These are phyloP conservation scores for Setophaga petechia DNA, from an alignment of 2,113 vertebrate genomes.

Conservation along the genomic window DNA sequence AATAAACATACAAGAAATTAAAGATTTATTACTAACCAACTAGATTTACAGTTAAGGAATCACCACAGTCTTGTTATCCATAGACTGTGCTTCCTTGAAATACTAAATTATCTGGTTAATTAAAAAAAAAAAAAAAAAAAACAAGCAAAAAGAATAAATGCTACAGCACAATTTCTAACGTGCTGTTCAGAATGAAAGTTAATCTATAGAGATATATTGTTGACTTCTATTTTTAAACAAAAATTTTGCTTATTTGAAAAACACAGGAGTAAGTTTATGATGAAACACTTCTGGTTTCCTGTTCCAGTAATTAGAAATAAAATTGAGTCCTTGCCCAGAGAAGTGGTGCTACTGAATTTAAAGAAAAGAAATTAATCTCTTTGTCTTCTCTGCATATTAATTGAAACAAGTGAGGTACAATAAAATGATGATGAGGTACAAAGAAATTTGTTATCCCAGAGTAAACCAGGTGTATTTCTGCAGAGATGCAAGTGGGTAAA, in stretches of 20 bases:
- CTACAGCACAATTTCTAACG: not conserved
- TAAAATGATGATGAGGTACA: not conserved
- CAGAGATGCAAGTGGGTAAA: not conserved
- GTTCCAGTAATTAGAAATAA: not conserved
- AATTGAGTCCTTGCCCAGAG: not conserved
- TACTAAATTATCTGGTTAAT: not conserved
- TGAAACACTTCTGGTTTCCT: not conserved
- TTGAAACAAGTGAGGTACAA: not conserved
- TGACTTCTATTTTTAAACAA: not conserved
- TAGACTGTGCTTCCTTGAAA: not conserved
- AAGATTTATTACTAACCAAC: conserved; percentile 28
- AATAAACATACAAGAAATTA: conserved; percentile 29
- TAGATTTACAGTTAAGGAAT: not conserved
- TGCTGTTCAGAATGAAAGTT: not conserved
- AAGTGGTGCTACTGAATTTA: not conserved
- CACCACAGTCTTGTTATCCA: not conserved
- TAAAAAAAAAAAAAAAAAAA: not conserved
- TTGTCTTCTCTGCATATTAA: not conserved
- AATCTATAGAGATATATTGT: not conserved
- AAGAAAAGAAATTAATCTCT: not conserved
- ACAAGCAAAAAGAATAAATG: not conserved
- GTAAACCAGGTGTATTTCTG: not conserved
- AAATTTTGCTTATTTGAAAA: not conserved
- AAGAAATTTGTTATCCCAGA: not conserved
- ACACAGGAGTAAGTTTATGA: not conserved